Conservation (phyloP, 1,140 invertebrate genomes). For the Drosophila arawakana region DNA sequence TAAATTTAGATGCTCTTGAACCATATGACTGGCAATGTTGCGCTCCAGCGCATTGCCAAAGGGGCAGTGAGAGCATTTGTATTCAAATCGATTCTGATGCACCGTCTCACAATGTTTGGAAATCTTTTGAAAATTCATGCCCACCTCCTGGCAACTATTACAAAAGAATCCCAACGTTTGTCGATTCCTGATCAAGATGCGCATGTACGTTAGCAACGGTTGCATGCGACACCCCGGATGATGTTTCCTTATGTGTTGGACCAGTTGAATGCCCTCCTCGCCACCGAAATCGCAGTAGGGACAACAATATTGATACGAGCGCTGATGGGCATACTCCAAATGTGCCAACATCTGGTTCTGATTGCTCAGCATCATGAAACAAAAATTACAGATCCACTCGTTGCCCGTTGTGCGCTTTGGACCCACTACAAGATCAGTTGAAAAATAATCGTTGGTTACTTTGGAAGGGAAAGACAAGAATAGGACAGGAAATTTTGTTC, state of each 20-base stretch:
- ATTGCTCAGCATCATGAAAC: neutral
- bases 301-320: conserved; percentile 37
- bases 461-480: no score
- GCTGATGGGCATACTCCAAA: conserved; percentile 13
- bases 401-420: no score
- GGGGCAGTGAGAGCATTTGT: conserved; percentile 46
- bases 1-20: neutral
- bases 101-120: conserved; percentile 16
- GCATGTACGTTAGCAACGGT: conserved; percentile 35
- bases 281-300: conserved; percentile 9
- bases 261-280: neutral
- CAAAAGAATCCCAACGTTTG: conserved; percentile 55
- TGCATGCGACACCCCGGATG: conserved; percentile 33
- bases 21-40: conserved; percentile 11
- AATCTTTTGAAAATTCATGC: conserved; percentile 22
- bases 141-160: conserved; percentile 18
- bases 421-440: neutral
- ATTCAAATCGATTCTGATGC: conserved; percentile 34
- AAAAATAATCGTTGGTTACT: neutral
- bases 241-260: conserved; percentile 25
- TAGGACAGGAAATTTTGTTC: no score
- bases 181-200: conserved; percentile 5
- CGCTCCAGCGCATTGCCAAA: conserved; percentile 20
- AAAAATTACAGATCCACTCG: conserved; percentile 51
- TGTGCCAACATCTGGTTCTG: conserved; percentile 23